These are phyloP conservation scores for Bradypodion ventrale DNA, from an alignment of 2,797 vertebrate species.

Conservation along the genomic window DNA sequence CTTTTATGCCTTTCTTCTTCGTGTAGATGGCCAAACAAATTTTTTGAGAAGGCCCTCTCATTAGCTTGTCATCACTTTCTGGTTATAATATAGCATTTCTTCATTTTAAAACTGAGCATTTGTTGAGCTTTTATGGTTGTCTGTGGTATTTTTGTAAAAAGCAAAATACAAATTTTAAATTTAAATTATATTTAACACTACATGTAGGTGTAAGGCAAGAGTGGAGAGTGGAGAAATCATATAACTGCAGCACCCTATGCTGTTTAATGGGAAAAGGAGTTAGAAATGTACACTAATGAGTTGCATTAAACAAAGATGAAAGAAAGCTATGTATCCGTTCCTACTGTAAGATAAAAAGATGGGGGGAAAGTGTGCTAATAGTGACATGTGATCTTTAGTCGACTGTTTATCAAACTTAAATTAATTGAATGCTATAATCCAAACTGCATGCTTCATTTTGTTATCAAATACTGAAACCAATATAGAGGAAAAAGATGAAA, in stretches of 20 bases:
- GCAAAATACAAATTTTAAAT: too few relatives aligned
- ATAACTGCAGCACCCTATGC: not conserved
- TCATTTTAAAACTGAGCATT: not conserved
- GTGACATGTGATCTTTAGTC: not conserved
- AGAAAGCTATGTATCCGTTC: not conserved
- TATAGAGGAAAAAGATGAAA: not conserved
- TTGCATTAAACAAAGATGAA: not conserved
- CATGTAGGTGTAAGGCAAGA: not conserved
- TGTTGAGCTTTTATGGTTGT: not conserved
- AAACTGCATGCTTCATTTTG: not conserved
- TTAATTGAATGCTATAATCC: not conserved
- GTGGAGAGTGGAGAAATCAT: not conserved
- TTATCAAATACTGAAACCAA: not conserved
- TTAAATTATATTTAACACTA: not conserved
- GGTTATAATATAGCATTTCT: not conserved
- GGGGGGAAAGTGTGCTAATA: too few relatives aligned
- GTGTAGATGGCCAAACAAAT: not conserved
- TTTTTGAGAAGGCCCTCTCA: not conserved
- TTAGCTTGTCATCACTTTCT: not conserved
- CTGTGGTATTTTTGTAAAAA: not conserved
- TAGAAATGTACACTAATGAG: not conserved
- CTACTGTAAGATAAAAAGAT: not conserved
- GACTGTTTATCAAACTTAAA: not conserved
- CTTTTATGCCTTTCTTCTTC: not conserved
- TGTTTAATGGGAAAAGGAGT: not conserved